Evolutionary conservation across 2,888 invertebrate species (phyloP).

Genomic region (Hyppa rectilinea): DNA sequence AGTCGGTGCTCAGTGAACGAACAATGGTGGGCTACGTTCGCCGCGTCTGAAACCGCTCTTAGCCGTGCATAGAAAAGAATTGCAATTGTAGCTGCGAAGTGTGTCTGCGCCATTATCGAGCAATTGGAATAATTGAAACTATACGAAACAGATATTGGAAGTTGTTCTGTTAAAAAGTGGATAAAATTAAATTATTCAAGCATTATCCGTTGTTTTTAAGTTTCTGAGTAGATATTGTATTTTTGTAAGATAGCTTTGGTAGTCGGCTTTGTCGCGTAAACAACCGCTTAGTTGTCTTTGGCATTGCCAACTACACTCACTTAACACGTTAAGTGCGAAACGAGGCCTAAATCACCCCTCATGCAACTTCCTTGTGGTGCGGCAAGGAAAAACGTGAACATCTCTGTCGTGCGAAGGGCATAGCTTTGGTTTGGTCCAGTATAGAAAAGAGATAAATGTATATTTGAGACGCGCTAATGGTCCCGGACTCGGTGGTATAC

Average conservation of each 20-base stretch:
- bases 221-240: background rate
- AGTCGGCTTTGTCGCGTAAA: background rate
- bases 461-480: too few relatives aligned
- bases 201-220: background rate
- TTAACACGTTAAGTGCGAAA: too few relatives aligned
- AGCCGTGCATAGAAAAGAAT: slow-evolving; percentile 44
- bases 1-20: slow-evolving; percentile 45
- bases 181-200: slow-evolving; percentile 17
- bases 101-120: slow-evolving; percentile 40
- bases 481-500: too few relatives aligned
- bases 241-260: background rate
- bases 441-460: too few relatives aligned
- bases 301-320: too few relatives aligned
- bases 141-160: slow-evolving; percentile 17
- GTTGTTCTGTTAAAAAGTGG: background rate
- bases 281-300: too few relatives aligned
- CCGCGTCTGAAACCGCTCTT: slow-evolving; percentile 36
- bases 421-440: too few relatives aligned
- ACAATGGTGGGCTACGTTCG: slow-evolving; percentile 48
- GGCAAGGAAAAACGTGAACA: too few relatives aligned
- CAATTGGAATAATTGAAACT: slow-evolving; percentile 50
- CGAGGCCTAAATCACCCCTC: too few relatives aligned
- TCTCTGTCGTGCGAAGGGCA: too few relatives aligned
- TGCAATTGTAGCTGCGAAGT: slow-evolving; percentile 34
- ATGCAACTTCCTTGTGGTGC: too few relatives aligned